Base-by-base conservation (phyloP, 35 echinoderm and acorn worm genomes). In the Lytechinus pictus region DNA sequence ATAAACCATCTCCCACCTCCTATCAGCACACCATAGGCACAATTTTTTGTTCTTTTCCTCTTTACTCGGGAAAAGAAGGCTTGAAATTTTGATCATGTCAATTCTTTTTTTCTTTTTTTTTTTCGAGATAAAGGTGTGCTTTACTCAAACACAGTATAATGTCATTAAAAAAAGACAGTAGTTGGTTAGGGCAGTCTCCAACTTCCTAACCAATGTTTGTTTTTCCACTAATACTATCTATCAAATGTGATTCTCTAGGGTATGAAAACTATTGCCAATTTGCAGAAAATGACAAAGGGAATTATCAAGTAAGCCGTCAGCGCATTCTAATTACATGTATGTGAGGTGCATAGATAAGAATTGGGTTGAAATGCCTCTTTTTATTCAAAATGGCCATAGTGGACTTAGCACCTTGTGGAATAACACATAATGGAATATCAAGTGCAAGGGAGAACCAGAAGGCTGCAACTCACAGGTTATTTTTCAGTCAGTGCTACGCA, bases 371-470 rank as follows among this genome's bases (percentile, higher is more conserved):
- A 79, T 24, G 4, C 14, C 61, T 71, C 66, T 27, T 24, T 24
- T 24, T 24, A 79, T 79, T n/a, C 19, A 79, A 19, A 79, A 24
- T 24, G 66, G n/a, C 21, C 66, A 79, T n/a, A 24, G 66, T 79
- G 66, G 66, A 79, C n/a, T 79, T 79, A 79, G 66, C 66, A 79
- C 66, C 66, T 79, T 79, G 66, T 79, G 66, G 66, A 79, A 79
- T 79, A 5, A 79, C 66, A 5, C 19, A 24, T 24, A 16, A 79
- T 79, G 19, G 66, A 6, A n/a, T 44, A 0, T 79, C 21, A 19
- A n/a, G 66, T 79, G 66, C 19, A 24, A 79, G 16, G 66, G 21
- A 79, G 66, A 79, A 24, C 66, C 66, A 79, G 14, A 71, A 19
- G 66, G 66, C 66, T 79, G 66, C 3, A 79, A 79, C 66, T 79